These are phyloP conservation scores for Parazoanthus swiftii DNA, from an alignment of 92 coral and sea anemone species.

Conservation along the genomic window DNA sequence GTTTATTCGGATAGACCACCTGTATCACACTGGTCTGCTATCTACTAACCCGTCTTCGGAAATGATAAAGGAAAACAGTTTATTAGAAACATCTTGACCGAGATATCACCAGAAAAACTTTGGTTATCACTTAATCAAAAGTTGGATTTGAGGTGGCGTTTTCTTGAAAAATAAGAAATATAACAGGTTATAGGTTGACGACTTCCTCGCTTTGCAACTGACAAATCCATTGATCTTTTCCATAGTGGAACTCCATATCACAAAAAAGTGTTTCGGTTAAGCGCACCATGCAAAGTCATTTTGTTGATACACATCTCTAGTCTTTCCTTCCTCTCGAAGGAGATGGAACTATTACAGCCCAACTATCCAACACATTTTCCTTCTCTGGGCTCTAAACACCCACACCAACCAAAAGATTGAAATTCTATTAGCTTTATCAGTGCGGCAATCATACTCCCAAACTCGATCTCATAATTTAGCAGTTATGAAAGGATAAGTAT, in stretches of 20 bases:
- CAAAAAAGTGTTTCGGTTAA: neutral
- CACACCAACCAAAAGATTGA: neutral
- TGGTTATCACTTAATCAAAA: conserved; percentile 20
- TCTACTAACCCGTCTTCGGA: conserved; percentile 30
- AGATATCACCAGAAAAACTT: conserved; percentile 20
- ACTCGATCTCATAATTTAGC: conserved; percentile 26
- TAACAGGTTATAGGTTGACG: neutral
- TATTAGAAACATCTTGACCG: conserved; percentile 32
- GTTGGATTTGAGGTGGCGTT: conserved; percentile 23
- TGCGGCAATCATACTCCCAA: conserved; percentile 6
- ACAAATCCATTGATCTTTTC: conserved; percentile 5
- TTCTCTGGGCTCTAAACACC: neutral
- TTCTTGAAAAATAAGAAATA: neutral
- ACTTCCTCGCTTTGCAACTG: neutral
- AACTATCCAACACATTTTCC: conserved; percentile 9
- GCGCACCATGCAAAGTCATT: neutral
- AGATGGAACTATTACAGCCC: conserved; percentile 9
- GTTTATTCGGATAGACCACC: neutral
- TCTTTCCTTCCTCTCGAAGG: conserved; percentile 28
- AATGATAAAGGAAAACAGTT: conserved; percentile 35
- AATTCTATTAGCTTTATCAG: conserved; percentile 34
- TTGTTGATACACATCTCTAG: conserved; percentile 9
- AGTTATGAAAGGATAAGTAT: conserved; percentile 14
- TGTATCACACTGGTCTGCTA: conserved; percentile 26
- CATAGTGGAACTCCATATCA: neutral